Conservation (phyloP, 2,888 invertebrate species). For the Caenorhabditis sp. region DNA sequence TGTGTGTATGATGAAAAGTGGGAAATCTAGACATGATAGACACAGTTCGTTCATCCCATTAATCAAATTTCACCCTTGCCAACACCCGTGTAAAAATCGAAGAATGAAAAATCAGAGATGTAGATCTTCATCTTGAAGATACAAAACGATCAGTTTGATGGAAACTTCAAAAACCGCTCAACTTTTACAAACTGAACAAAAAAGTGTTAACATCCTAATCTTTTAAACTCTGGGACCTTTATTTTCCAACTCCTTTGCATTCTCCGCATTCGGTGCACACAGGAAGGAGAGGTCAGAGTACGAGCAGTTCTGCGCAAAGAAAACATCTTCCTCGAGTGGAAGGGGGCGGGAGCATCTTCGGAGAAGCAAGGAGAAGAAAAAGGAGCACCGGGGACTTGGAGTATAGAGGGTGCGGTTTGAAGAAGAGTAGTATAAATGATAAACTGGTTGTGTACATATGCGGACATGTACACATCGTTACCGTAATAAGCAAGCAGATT, state of each 20-base stretch:
- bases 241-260: conserved; percentile 37
- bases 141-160: neutral
- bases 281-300: conserved; percentile 63
- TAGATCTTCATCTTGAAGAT: conserved; percentile 14
- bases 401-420: conserved; percentile 17
- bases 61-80: conserved; percentile 45
- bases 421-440: conserved; percentile 50
- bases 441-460: conserved; percentile 57
- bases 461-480: conserved; percentile 38
- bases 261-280: conserved; percentile 43
- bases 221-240: conserved; percentile 18
- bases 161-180: neutral
- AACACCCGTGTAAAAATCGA: conserved; percentile 18
- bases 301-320: conserved; percentile 50
- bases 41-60: conserved; percentile 47
- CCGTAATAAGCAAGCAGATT: conserved; percentile 54
- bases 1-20: conserved; percentile 5
- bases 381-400: conserved; percentile 47
- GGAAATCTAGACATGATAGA: conserved; percentile 21
- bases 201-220: conserved; percentile 25
- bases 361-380: neutral
- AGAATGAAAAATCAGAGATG: conserved; percentile 2
- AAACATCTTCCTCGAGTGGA: conserved; percentile 62
- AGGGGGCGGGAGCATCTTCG: conserved; percentile 34
- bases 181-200: neutral